Conservation (phyloP, 2,888 invertebrate genomes). For the Hypomecis atomaria region DNA sequence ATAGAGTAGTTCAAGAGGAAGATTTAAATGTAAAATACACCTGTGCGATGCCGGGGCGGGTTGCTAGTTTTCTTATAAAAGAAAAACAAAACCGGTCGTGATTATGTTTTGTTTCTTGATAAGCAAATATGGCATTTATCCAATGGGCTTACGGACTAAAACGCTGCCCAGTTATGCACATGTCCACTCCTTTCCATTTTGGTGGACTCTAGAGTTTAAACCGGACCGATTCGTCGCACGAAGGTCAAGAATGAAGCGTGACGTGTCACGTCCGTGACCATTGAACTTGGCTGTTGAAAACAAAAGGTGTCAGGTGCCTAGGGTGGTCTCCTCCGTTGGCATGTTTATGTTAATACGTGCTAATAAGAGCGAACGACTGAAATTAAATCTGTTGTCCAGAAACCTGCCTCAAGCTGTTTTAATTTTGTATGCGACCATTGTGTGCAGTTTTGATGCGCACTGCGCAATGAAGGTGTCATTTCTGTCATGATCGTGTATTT, state of each 20-base stretch:
- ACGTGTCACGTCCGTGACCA: slow-evolving; percentile 21
- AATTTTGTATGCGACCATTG: not conserved
- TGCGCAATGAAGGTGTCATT: not conserved
- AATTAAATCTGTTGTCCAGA: not conserved
- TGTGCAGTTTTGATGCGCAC: not conserved
- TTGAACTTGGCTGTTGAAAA: slow-evolving; percentile 25
- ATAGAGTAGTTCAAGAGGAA: no score
- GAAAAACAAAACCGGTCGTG: no score
- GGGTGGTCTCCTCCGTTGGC: slow-evolving; percentile 1
- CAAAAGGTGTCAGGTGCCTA: not conserved
- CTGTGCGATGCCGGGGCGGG: no score
- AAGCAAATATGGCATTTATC: no score
- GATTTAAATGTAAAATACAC: no score
- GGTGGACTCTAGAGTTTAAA: no score
- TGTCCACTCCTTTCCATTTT: no score
- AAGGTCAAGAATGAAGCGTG: slow-evolving; percentile 49
- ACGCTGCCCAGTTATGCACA: no score
- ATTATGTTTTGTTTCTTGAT: no score
- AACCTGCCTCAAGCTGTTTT: not conserved
- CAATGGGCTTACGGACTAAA: no score
- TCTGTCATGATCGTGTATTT: slow-evolving; percentile 4
- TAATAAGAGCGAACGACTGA: not conserved
- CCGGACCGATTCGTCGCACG: slow-evolving; percentile 48
- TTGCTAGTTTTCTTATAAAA: no score
- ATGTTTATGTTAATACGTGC: not conserved